These are phyloP conservation scores for Drosophila rellima DNA, from an alignment of 2,888 invertebrate species.

Conservation along the genomic window DNA sequence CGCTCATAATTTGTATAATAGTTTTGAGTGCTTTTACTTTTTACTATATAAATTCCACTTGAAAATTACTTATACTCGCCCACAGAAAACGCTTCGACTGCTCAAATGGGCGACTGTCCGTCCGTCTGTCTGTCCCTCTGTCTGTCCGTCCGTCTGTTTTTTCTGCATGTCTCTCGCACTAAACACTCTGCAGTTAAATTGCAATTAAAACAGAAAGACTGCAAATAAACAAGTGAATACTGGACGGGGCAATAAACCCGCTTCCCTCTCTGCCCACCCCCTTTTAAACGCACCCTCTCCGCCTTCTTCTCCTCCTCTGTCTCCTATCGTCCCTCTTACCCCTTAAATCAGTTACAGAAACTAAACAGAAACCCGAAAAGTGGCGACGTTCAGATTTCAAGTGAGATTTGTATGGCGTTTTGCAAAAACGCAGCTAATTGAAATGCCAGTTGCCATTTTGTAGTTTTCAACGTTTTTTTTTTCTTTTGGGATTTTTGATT, in stretches of 20 bases:
- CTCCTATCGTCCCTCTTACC: neutral
- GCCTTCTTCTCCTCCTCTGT: neutral
- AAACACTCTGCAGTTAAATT: constrained; percentile 56
- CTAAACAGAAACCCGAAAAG: constrained; percentile 55
- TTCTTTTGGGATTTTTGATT: constrained; percentile 2
- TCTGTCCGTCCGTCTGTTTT: neutral
- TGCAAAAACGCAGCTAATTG: constrained; percentile 70
- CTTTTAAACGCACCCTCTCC: constrained; percentile 1
- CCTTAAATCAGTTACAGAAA: constrained; percentile 26
- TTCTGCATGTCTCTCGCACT: constrained; percentile 23
- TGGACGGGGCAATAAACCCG: constrained; percentile 38
- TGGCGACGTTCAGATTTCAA: constrained; percentile 50
- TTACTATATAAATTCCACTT: constrained; percentile 46
- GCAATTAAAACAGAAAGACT: constrained; percentile 57
- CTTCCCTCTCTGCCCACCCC: neutral
- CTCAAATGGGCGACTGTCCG: constrained; percentile 24
- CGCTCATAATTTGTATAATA: neutral
- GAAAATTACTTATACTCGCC: constrained; percentile 32
- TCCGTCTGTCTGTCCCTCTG: neutral
- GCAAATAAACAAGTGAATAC: constrained; percentile 29
- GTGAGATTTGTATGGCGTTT: constrained; percentile 48
- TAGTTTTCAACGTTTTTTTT: constrained; percentile 16
- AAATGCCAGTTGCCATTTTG: constrained; percentile 73
- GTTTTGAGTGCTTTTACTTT: constrained; percentile 22
- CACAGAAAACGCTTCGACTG: constrained; percentile 16